Evolutionary conservation across 2,797 vertebrate species (phyloP).

Genomic region (Acipenser ruthenus): DNA sequence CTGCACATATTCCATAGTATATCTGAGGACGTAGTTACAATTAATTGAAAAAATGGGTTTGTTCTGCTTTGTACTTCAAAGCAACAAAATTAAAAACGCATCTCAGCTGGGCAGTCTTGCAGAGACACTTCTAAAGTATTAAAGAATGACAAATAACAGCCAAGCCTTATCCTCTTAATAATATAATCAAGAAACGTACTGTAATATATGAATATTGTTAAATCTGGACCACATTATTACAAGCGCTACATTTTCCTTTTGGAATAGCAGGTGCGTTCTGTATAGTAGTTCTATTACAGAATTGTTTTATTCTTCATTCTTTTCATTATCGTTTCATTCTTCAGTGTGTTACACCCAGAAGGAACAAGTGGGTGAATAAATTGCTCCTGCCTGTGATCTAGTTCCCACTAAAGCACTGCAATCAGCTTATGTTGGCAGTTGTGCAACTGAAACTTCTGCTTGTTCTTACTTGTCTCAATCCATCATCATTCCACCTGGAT

Average conservation of each 20-base stretch:
- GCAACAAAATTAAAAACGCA: too few species aligned
- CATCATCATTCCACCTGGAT: neutral
- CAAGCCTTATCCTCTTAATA: too few species aligned
- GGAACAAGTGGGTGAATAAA: neutral
- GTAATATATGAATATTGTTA: too few species aligned
- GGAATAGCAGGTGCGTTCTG: conserved; percentile 6
- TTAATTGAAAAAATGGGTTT: too few species aligned
- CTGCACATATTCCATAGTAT: too few species aligned
- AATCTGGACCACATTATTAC: neutral
- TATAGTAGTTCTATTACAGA: conserved; percentile 4
- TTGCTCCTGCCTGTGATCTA: neutral
- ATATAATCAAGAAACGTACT: too few species aligned
- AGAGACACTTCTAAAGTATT: too few species aligned
- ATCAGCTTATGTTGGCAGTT: conserved; percentile 8
- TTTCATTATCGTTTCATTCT: conserved; percentile 8
- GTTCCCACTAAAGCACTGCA: neutral
- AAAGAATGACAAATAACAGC: too few species aligned
- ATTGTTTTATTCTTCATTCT: conserved; percentile 3
- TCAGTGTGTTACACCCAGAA: conserved; percentile 4
- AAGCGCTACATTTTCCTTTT: neutral
- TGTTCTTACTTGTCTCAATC: conserved; percentile 51
- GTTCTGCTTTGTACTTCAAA: too few species aligned
- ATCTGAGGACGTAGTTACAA: too few species aligned
- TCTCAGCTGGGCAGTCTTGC: too few species aligned
- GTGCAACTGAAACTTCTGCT: conserved; percentile 68